These are phyloP conservation scores for Nemotelus nigrinus DNA, from an alignment of 2,888 invertebrate genomes.

Conservation along the genomic window DNA sequence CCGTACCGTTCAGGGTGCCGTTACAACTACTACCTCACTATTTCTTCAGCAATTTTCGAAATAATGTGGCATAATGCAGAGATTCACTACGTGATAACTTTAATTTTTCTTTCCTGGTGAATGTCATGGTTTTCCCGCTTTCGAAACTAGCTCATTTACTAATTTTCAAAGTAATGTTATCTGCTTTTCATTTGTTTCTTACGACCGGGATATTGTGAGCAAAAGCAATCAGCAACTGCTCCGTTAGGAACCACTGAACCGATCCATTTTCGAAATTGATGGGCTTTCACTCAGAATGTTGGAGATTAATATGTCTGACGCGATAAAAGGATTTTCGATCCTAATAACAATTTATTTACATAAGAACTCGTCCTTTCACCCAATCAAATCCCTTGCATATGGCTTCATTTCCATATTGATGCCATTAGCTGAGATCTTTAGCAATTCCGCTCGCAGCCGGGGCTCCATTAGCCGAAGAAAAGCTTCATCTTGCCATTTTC, in stretches of 20 bases:
- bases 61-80: no score
- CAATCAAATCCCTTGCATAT: constrained; percentile 6
- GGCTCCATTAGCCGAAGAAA: not conserved
- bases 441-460: not conserved
- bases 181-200: no score
- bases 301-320: constrained; percentile 48
- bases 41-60: no score
- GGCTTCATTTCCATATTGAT: not conserved
- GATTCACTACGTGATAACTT: no score
- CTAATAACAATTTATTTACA: constrained; percentile 43
- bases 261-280: constrained; percentile 1
- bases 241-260: not conserved
- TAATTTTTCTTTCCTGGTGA: no score
- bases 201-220: no score
- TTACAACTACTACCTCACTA: not conserved
- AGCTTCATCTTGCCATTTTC: not conserved
- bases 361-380: constrained; percentile 11
- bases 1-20: not conserved
- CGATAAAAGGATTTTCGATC: constrained; percentile 48
- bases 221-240: no score
- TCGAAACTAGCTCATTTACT: no score
- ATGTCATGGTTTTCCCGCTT: no score
- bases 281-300: constrained; percentile 13
- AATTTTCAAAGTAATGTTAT: no score
- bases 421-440: not conserved